Evolutionary conservation across 2,888 invertebrate genomes (phyloP), one percentile per base, ranked within the genome.

Genomic region (Herminia tarsipennalis): DNA sequence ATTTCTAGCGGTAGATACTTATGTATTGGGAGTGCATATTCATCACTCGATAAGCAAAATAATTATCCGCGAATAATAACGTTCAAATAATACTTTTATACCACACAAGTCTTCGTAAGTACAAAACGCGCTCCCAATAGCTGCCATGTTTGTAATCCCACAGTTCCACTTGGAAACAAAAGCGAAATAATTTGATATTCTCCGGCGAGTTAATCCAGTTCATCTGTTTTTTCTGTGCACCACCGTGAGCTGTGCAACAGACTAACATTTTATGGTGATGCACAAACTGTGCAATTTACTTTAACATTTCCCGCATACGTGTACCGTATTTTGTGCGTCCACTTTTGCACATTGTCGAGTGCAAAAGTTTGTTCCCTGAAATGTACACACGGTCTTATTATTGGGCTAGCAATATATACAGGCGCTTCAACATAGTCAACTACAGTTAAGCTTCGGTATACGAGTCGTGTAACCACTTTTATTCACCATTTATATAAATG

Each of bases 151-250:
- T 29, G 27, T 28, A 42, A 28, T 35, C 34, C 35, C 17, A 8
- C 24, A 37, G 17, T 37, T 43, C 16, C 12, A 32, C 17, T 37
- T 22, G 29, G 20, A 14, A 14, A n/a, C 30, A 14, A 42, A 42
- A 36, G 42, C 20, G 20, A 30, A 36, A 20, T 32, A 37, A 43
- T 43, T 16, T 37, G 9, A 36, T 43, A 14, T 14, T 32, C 25
- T 32, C 30, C 20, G 25, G 2, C 12, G 30, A 20, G 14, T 43
- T 43, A 43, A 43, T 43, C 28, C 17, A 4, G 10, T 41, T 28
- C 27, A 27, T 33, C 22, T 34, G 41, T 41, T 28, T 10, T 27
- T 41, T 33, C 16, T 8, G 22, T 2, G 27, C 20, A 5, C 14
- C 10, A 34, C 3, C 10, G 28, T 16, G 28, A 17, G 8, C 20